Evolutionary conservation across 2,113 vertebrate species (phyloP).

Genomic region (Steatornis caripensis): DNA sequence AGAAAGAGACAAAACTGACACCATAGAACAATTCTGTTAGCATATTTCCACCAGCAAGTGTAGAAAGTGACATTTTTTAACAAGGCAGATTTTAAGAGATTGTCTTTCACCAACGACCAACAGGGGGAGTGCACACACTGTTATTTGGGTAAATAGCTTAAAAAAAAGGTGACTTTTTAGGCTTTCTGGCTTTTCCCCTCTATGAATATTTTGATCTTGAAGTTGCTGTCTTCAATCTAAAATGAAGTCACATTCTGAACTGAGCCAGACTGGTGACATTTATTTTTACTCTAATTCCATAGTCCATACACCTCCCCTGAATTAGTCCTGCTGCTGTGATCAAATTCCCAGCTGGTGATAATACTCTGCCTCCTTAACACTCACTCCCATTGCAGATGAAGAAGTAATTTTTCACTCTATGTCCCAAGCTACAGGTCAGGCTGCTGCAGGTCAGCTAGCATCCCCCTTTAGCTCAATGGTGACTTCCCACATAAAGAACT

Average conservation of each 20-base stretch:
- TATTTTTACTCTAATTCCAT: not conserved
- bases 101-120: not conserved
- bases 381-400: not conserved
- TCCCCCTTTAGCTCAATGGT: not conserved
- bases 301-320: not conserved
- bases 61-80: not conserved
- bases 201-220: not conserved
- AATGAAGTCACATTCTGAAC: not conserved
- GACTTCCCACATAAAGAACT: not conserved
- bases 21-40: not conserved
- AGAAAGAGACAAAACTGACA: not conserved
- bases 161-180: not conserved
- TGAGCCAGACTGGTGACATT: not conserved
- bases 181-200: not conserved
- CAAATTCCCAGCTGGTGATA: not conserved
- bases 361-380: not conserved
- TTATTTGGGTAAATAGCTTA: not conserved
- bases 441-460: not conserved
- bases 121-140: slow-evolving; percentile 39
- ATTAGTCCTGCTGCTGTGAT: not conserved
- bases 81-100: not conserved
- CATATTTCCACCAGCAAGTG: not conserved
- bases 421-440: not conserved
- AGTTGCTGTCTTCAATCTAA: not conserved
- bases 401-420: not conserved